Base-by-base conservation (phyloP, 2,888 invertebrate species). In the Melangyna quadrimaculata region DNA sequence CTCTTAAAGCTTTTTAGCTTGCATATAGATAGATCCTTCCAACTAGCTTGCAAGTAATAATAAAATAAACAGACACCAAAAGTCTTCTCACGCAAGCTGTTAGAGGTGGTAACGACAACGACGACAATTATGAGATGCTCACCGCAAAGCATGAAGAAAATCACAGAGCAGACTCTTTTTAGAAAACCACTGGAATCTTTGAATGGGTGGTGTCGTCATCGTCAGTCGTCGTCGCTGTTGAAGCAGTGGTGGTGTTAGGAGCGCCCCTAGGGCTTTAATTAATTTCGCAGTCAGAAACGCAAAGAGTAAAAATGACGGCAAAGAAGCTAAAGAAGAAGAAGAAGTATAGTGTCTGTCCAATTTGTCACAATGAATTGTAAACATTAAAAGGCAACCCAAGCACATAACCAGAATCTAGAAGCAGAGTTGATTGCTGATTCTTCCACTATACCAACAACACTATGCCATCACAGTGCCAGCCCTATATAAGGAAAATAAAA, bases 291-390 rank as follows among this genome's bases (percentile, higher is more conserved):
- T 86, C 84, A 86, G 72, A 80, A 81, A 72, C 67, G 80, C 80
- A 80, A 72, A 79, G 74, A 79, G 79, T 69, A 29, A 80, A n/a
- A 72, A 80, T 84, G 72, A 77, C 61, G 80, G 35, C 77, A 81
- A 80, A 86, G 78, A n/a, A n/a, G n/a, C n/a, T n/a, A n/a, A n/a
- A n/a, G n/a, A n/a, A n/a, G n/a, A n/a, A n/a, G n/a, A 45, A 78
- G 51, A 40, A 82, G 83, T 73, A n/a, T n/a, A 84, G 84, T 80
- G 84, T 80, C 81, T 86, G 84, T 86, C 84, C 80, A 86, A 86
- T 86, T 86, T 86, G 84, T 86, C 84, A 86, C 84, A 80, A 86
- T 81, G 84, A 86, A 77, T 86, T 86, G 84, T 86, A 86, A 86
- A 86, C 84, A 86, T 81, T 86, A 86, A 86, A 86, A 86, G 72